These are phyloP conservation scores for Ciconia stormi DNA, from an alignment of 2,113 vertebrate genomes.

Conservation along the genomic window DNA sequence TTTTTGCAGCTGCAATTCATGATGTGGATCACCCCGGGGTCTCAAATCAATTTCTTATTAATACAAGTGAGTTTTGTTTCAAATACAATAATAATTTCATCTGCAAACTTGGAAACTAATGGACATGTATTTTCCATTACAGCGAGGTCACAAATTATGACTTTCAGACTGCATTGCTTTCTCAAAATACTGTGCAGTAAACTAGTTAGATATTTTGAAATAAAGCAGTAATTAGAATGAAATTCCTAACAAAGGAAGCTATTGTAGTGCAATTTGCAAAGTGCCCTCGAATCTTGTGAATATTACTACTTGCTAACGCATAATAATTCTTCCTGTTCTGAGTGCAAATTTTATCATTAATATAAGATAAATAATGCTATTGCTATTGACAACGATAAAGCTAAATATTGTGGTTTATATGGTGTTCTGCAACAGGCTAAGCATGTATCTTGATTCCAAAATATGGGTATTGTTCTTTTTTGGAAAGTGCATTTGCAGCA, in stretches of 20 bases:
- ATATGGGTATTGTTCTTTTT: neutral
- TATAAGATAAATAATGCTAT: neutral
- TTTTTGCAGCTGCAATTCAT: conserved; percentile 97
- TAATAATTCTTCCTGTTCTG: neutral
- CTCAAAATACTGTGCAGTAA: neutral
- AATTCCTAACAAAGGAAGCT: neutral
- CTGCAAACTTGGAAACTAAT: neutral
- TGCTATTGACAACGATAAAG: conserved; percentile 43
- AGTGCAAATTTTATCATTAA: neutral
- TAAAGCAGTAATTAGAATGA: neutral
- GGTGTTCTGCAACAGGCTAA: neutral
- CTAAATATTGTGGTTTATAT: neutral
- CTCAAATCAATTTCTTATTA: conserved; percentile 98
- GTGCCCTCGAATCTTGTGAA: neutral
- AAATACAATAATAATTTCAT: neutral
- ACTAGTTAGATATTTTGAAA: neutral
- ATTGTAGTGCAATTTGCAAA: neutral
- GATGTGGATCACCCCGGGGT: conserved; percentile 98
- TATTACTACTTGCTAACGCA: neutral
- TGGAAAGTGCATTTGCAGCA: neutral
- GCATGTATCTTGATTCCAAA: neutral
- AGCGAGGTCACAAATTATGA: neutral
- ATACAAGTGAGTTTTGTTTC: conserved; percentile 88
- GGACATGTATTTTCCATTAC: neutral
- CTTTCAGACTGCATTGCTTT: neutral